A percentile compares a stretch with the other conserved stretches of the same genome.
These are phyloP conservation scores for Galbula dea DNA, from an alignment of 2,113 vertebrate species.

Conservation along the genomic window DNA sequence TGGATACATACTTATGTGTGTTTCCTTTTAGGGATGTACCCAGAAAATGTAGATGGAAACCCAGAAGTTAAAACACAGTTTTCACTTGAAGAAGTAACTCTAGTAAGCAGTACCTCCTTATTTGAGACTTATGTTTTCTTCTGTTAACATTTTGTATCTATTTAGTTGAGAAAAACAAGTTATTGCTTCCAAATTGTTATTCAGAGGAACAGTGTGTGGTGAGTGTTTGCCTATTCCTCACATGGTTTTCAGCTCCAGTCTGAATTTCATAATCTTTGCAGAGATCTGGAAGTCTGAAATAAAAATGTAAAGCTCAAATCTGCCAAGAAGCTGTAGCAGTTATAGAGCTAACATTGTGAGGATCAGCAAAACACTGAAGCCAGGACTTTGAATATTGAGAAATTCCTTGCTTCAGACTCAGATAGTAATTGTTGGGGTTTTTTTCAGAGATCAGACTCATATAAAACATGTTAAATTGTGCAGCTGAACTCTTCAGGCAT, in stretches of 20 bases:
- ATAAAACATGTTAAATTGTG: background rate
- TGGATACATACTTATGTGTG: background rate
- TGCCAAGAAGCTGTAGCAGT: background rate
- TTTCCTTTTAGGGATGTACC: background rate
- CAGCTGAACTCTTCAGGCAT: background rate
- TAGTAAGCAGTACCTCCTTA: background rate
- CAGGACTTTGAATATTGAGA: background rate
- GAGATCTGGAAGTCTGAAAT: background rate
- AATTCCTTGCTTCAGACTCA: background rate
- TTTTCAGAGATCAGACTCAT: background rate
- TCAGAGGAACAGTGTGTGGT: background rate
- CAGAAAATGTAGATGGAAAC: background rate
- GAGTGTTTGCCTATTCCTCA: background rate
- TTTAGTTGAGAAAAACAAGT: background rate
- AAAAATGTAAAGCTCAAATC: background rate
- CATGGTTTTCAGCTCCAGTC: background rate
- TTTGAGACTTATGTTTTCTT: background rate
- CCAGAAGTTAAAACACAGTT: background rate
- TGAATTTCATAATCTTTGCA: background rate
- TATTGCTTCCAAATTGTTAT: background rate
- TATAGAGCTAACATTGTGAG: background rate
- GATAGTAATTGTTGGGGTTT: background rate
- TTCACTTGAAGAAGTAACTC: background rate
- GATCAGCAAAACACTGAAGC: background rate
- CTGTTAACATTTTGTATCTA: background rate